Evolutionary conservation across 2,888 invertebrate species (phyloP), one percentile per base, ranked within the genome.

Genomic region (Heliconius ethilla): DNA sequence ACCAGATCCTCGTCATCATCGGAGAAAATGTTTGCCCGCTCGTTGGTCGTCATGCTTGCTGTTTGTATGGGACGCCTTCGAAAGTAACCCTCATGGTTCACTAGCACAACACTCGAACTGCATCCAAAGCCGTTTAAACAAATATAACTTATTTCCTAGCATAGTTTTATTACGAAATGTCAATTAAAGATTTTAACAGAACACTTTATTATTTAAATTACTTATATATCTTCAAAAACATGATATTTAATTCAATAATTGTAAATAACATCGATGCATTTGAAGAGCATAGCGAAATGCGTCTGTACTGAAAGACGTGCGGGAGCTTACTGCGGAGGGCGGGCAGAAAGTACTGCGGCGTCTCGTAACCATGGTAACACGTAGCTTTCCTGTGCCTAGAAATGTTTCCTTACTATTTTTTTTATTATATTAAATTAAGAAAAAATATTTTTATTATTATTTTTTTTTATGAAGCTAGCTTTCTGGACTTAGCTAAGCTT

Each of bases 1-100:
- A 94, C 94, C 93, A 94, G 85, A 80, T 94, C 94, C 87, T 94
- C 94, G 83, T 93, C 93, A 81, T 93, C 92, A 82, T 94, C 94
- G 45, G 92, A 83, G 84, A 94, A 93, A 85, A 94, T 92, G 79
- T 93, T 94, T 75, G 89, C 90, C 84, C 91, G 86, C 75, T 94
- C 93, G 87, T 91, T 91, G 81, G 90, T 87, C 87, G 93, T 92
- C 94, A 94, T 94, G 84, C 87, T 89, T 87, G 83, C 86, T 83
- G 83, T 82, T 86, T 87, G 87, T 87, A 87, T 87, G 84, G 86
- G 83, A 84, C 82, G 83, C 83, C 79, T 79, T 80, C 77, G 81
- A 85, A 84, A 84, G 84, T 87, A 87, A 85, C 87, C 91, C 86
- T 89, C 94, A 94, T 94, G 89, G 85, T 85, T 92, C 89, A 92